phyloP scores from a whole-genome alignment of 2,797 vertebrate species.

The Anguilla anguilla region DNA sequence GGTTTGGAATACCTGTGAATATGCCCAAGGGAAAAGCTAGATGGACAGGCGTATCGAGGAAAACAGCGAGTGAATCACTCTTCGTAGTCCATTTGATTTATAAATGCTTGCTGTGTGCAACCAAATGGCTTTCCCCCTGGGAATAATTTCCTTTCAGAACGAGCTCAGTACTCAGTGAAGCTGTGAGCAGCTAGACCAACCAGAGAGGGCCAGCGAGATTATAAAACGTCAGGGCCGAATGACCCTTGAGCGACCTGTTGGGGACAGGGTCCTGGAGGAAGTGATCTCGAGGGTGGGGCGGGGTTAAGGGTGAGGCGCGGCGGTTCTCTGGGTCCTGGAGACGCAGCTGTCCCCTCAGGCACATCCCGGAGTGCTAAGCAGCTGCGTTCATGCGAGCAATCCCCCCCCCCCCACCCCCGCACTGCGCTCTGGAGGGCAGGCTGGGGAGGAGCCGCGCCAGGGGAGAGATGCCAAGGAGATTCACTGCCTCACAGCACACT shows the following conservation, averaged over 20 bases:
- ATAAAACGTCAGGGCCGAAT: neutral
- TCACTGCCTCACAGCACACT: neutral
- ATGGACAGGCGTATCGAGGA: neutral
- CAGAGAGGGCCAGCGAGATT: neutral
- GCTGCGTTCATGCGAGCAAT: neutral
- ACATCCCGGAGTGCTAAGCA: neutral
- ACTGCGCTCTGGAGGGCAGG: neutral
- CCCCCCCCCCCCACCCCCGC: neutral
- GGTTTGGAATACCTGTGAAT: neutral
- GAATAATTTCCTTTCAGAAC: neutral
- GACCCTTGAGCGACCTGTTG: neutral
- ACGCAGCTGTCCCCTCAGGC: neutral
- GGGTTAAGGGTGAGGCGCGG: neutral
- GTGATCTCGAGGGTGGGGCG: neutral
- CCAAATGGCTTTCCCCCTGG: neutral
- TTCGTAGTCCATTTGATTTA: neutral
- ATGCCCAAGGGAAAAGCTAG: neutral
- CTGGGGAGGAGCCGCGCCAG: neutral
- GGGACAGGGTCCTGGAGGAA: constrained; percentile 11
- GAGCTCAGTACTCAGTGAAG: neutral
- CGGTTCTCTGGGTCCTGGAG: neutral
- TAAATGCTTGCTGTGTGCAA: neutral
- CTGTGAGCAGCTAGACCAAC: neutral
- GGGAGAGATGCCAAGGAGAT: neutral
- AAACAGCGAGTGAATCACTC: neutral